A percentile compares a stretch with the other conserved stretches of the same genome.
phyloP scores from a whole-genome alignment of 2,113 vertebrate species.

The Microcebus murinus region DNA sequence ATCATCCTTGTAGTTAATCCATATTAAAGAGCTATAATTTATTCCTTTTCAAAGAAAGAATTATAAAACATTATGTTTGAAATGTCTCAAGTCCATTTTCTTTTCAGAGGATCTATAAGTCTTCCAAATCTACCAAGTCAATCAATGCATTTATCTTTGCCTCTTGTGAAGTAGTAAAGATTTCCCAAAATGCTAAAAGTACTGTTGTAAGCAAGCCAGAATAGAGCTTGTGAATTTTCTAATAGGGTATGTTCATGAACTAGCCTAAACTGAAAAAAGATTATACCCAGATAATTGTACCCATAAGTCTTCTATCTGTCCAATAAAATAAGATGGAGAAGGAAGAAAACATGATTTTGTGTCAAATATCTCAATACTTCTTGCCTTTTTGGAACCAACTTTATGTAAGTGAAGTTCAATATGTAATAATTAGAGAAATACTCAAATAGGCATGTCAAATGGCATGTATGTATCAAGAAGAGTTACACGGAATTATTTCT shows the following conservation, averaged over 20 bases:
- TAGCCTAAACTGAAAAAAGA: background rate
- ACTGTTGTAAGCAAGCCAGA: background rate
- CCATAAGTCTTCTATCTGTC: background rate
- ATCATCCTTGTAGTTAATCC: background rate
- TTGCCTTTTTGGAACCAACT: background rate
- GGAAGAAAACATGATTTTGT: background rate
- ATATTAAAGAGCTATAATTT: background rate
- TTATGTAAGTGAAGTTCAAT: background rate
- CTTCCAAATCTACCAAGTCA: background rate
- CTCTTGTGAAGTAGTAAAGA: background rate
- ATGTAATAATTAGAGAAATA: background rate
- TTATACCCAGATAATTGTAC: background rate
- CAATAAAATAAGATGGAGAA: background rate
- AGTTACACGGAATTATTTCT: background rate
- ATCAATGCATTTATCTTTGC: background rate
- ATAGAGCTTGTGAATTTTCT: background rate
- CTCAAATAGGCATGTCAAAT: background rate
- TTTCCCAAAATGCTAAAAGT: background rate
- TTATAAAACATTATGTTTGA: background rate
- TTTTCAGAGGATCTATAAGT: background rate
- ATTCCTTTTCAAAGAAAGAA: background rate
- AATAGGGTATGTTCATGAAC: background rate
- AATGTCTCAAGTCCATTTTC: background rate
- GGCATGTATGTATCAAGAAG: background rate
- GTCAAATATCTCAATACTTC: background rate